Percentiles rank a stretch among this genome's conserved stretches.
Conservation (phyloP, 2,888 invertebrate species). For the Nineta flava region DNA sequence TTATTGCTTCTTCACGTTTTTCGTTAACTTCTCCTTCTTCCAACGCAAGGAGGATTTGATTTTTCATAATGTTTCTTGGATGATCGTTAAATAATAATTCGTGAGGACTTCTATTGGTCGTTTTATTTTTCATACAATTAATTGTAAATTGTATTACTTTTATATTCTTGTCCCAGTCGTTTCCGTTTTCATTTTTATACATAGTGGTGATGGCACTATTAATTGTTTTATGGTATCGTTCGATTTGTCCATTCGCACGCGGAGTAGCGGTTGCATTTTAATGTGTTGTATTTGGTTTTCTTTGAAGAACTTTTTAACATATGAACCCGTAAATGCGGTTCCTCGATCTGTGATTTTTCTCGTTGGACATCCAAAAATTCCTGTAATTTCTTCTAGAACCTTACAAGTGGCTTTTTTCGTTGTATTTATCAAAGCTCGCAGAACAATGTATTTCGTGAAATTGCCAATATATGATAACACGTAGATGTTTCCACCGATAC, state of each 20-base stretch:
- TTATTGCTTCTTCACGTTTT: not conserved
- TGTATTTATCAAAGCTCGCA: not conserved
- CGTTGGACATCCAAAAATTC: not conserved
- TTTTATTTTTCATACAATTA: not conserved
- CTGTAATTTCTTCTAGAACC: too few relatives aligned
- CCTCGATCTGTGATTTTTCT: not conserved
- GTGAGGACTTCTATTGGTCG: not conserved
- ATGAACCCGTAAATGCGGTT: not conserved
- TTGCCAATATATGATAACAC: not conserved
- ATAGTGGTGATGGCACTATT: not conserved
- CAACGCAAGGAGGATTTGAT: not conserved
- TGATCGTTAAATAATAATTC: not conserved
- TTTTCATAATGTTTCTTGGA: not conserved
- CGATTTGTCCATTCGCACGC: constrained; percentile 1
- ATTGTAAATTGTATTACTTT: not conserved
- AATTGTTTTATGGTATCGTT: not conserved
- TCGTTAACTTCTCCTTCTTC: not conserved
- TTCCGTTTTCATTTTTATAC: not conserved
- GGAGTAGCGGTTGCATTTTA: constrained; percentile 2
- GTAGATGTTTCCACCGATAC: not conserved
- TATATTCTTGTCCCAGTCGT: not conserved
- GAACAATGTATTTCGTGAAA: not conserved
- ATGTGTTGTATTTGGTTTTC: constrained; percentile 1
- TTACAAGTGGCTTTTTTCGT: not conserved
- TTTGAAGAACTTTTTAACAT: not conserved